These are phyloP conservation scores for Burhinus bistriatus DNA, from an alignment of 2,113 vertebrate genomes.

Conservation along the genomic window DNA sequence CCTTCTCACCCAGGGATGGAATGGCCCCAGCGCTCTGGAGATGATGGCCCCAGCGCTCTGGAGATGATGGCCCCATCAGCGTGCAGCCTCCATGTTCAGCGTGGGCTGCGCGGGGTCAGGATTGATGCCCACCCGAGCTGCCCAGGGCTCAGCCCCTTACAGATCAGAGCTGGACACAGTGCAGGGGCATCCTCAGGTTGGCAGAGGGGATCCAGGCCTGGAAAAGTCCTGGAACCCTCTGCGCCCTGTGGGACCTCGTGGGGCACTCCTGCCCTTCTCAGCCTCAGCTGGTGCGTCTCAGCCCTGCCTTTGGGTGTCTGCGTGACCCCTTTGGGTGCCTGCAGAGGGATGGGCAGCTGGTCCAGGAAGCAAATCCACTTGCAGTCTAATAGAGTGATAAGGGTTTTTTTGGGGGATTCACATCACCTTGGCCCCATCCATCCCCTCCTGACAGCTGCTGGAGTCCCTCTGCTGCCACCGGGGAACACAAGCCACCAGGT, in stretches of 20 bases:
- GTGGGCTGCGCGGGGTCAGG: neutral
- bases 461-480: neutral
- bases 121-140: too few species aligned
- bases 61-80: neutral
- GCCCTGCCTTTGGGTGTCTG: neutral
- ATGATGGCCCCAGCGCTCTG: neutral
- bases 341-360: neutral
- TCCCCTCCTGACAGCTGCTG: neutral
- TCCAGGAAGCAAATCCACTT: neutral
- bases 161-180: neutral
- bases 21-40: neutral
- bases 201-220: neutral
- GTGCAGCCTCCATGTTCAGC: fast-evolving
- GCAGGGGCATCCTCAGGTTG: neutral
- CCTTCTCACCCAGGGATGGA: neutral
- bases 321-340: fast-evolving
- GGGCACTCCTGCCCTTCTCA: neutral
- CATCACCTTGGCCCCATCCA: neutral
- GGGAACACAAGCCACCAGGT: neutral
- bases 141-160: neutral
- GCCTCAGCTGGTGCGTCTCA: neutral
- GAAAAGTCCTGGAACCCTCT: too few species aligned
- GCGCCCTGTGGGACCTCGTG: too few species aligned
- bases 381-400: fast-evolving
- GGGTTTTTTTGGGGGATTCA: neutral